Evolutionary conservation across 2,797 vertebrate genomes (phyloP).

Genomic region (Apodemus agrarius): DNA sequence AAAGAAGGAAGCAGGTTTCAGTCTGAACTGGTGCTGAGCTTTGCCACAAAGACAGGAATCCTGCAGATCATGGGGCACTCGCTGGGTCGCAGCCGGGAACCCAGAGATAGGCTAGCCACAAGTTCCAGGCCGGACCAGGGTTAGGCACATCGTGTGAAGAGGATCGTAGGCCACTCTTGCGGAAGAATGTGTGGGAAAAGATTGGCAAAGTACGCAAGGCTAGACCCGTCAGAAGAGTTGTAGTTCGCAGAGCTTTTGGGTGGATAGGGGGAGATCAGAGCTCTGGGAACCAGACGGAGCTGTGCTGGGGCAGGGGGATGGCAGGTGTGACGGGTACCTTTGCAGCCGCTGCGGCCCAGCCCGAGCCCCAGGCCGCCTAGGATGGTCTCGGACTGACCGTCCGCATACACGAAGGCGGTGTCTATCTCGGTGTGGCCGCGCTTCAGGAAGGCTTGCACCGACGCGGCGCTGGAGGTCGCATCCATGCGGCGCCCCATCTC

Average conservation of each 20-base stretch:
- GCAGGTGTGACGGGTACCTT: background rate
- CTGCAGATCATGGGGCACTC: background rate
- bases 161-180: too few relatives aligned
- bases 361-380: constrained; percentile 91
- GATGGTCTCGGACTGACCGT: constrained; percentile 92
- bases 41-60: accelerated
- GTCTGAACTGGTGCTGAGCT: too few relatives aligned
- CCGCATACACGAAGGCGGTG: constrained; percentile 92
- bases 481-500: constrained; percentile 92
- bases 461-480: constrained; percentile 84
- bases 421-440: constrained; percentile 91
- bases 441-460: constrained; percentile 89
- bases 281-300: background rate
- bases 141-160: background rate
- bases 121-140: background rate
- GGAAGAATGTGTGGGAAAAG: background rate
- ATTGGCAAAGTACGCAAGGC: background rate
- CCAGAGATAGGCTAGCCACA: too few relatives aligned
- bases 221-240: background rate
- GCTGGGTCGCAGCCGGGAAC: accelerated
- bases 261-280: background rate
- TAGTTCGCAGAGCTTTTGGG: background rate
- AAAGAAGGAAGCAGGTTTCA: background rate
- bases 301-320: background rate
- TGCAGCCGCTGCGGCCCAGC: constrained; percentile 56